Conservation (phyloP, 2,113 vertebrate genomes). For the Donacobius atricapilla region DNA sequence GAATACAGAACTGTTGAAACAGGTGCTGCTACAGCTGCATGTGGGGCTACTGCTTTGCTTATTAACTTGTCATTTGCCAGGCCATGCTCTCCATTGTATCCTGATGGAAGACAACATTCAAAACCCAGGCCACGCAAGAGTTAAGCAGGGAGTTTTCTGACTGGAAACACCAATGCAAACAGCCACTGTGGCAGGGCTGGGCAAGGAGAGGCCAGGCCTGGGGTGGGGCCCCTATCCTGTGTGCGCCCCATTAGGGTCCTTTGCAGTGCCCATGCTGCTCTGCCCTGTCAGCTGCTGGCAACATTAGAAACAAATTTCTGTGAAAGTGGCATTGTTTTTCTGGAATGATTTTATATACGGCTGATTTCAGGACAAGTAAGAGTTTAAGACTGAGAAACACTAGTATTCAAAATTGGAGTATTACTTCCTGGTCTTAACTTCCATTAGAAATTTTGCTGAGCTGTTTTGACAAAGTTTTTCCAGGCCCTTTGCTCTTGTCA, state of each 20-base stretch:
- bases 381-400: not conserved
- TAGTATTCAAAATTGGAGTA: not conserved
- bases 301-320: not conserved
- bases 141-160: not conserved
- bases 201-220: not conserved
- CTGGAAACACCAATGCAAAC: not conserved
- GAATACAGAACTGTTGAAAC: slow-evolving; percentile 9
- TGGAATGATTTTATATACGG: not conserved
- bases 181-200: not conserved
- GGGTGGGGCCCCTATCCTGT: not conserved
- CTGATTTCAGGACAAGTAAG: not conserved
- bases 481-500: not conserved
- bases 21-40: not conserved
- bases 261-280: accelerated
- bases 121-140: not conserved
- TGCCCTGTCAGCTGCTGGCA: not conserved
- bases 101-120: not conserved
- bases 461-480: not conserved
- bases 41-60: accelerated
- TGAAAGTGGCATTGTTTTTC: not conserved
- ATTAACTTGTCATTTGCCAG: not conserved
- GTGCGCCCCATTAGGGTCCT: not conserved
- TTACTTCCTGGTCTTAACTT: not conserved
- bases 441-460: not conserved
- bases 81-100: not conserved